phyloP scores from a whole-genome alignment of 2,888 invertebrate genomes.

The Caenorhabditis sp. region DNA sequence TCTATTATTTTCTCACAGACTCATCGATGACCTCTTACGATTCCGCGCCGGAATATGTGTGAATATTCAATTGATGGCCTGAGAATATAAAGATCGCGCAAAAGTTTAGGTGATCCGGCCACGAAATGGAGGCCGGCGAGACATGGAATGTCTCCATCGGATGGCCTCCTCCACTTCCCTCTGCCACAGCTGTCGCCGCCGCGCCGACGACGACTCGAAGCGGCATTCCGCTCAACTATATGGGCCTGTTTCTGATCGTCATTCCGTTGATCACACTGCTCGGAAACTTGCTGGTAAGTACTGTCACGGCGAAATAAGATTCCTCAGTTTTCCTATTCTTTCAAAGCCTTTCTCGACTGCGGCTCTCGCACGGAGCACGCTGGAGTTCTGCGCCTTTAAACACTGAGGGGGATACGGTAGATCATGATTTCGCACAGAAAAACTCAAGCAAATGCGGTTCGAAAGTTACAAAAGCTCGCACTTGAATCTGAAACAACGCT shows the following conservation, averaged over 20 bases:
- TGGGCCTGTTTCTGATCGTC: constrained; percentile 67
- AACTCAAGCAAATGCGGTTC: no score
- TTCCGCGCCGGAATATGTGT: background rate
- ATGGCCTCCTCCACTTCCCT: constrained; percentile 33
- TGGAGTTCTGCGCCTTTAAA: no score
- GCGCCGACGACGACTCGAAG: constrained; percentile 8
- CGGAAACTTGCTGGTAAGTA: constrained; percentile 73
- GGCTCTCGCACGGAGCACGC: no score
- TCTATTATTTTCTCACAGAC: no score
- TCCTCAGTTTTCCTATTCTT: no score
- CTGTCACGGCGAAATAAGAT: no score
- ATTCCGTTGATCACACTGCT: constrained; percentile 74
- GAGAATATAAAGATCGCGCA: constrained; percentile 1
- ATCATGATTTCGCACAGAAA: no score
- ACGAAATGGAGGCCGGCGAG: constrained; percentile 54
- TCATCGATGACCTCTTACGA: no score
- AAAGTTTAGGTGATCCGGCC: constrained; percentile 8
- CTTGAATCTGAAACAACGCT: no score
- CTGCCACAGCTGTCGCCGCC: constrained; percentile 3
- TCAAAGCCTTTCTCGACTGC: no score
- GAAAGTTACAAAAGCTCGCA: no score
- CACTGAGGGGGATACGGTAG: no score
- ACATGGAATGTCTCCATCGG: constrained; percentile 55
- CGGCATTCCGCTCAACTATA: constrained; percentile 48
- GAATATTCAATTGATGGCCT: constrained; percentile 28